Conservation (phyloP, 1,140 invertebrate species). For the Stratiolaelaps scimitus region DNA sequence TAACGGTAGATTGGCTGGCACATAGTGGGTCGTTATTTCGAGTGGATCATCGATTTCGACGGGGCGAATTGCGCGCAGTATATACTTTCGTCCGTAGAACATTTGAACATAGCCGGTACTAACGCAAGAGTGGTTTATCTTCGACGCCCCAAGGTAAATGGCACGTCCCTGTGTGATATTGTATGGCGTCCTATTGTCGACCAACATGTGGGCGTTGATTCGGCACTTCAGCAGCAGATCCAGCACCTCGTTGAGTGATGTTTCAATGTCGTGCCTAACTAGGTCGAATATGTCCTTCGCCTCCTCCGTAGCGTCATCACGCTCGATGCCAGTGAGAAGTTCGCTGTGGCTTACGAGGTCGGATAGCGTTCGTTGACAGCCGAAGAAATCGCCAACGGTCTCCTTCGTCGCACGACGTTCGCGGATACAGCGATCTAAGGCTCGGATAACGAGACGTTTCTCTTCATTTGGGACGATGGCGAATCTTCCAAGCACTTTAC, state of each 20-base stretch:
- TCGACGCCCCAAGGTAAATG: neutral
- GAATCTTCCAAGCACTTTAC: neutral
- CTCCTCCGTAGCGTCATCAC: neutral
- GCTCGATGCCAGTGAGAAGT: neutral
- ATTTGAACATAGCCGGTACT: constrained; percentile 5
- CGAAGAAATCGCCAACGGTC: neutral
- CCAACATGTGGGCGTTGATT: neutral
- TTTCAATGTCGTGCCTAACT: neutral
- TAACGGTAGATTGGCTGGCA: neutral
- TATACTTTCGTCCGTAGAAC: neutral
- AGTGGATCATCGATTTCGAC: constrained; percentile 4
- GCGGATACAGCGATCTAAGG: neutral
- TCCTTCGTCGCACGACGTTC: neutral
- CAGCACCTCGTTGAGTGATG: neutral
- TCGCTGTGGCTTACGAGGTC: constrained; percentile 13
- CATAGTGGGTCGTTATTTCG: neutral
- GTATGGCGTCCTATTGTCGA: neutral
- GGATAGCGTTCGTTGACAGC: neutral
- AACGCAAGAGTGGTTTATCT: neutral
- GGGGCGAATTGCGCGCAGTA: neutral
- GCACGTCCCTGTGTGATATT: neutral
- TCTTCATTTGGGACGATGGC: neutral
- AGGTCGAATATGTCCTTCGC: neutral
- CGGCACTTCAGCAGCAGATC: constrained; percentile 1
- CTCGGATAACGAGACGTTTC: neutral